Conservation (phyloP, 2,888 invertebrate species). For the Peribatodes rhomboidaria region DNA sequence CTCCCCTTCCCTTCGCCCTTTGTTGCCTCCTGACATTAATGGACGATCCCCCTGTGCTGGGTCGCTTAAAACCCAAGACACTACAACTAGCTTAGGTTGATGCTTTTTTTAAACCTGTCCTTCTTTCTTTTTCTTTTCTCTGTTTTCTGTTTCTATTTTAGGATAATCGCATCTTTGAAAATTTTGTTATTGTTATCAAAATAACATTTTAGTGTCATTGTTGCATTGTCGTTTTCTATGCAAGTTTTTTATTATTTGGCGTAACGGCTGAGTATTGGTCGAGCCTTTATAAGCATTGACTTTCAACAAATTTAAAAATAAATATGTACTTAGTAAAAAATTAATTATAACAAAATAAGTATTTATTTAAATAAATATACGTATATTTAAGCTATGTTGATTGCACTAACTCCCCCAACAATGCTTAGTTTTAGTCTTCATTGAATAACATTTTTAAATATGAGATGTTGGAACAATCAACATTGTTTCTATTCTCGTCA, state of each 20-base stretch:
- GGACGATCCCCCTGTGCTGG: too few species aligned
- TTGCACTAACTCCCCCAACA: neutral
- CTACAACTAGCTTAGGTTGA: too few species aligned
- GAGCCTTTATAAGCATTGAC: constrained; percentile 4
- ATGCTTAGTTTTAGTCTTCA: constrained; percentile 9
- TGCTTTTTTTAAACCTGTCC: too few species aligned
- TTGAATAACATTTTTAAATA: constrained; percentile 3
- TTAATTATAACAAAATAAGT: constrained; percentile 2
- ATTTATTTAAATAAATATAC: constrained; percentile 10
- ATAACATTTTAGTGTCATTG: neutral
- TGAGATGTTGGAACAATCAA: neutral
- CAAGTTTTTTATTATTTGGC: neutral
- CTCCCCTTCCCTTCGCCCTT: too few species aligned
- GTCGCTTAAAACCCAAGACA: too few species aligned
- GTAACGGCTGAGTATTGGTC: constrained; percentile 7
- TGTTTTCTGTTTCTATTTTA: too few species aligned
- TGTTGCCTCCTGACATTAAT: too few species aligned
- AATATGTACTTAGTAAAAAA: neutral
- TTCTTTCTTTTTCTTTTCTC: too few species aligned
- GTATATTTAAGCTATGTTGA: neutral
- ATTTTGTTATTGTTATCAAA: neutral
- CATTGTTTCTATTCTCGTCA: neutral
- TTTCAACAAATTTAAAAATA: neutral
- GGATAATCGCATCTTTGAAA: neutral
- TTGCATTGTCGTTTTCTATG: neutral